phyloP scores from a whole-genome alignment of 2,797 vertebrate genomes.

The Emys orbicularis region DNA sequence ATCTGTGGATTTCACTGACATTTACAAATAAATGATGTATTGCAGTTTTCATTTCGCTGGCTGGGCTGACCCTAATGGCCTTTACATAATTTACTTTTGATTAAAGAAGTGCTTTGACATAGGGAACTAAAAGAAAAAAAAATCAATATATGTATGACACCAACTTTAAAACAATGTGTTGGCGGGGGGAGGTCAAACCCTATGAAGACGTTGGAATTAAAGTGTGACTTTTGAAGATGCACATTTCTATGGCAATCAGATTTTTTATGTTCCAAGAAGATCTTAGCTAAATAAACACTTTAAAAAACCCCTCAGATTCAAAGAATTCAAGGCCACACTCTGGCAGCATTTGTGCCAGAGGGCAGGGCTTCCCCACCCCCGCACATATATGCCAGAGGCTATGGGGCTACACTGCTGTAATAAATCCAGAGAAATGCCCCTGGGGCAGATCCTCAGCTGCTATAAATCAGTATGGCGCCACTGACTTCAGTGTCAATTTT shows the following conservation, averaged over 20 bases:
- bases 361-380: no score
- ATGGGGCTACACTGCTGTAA: neutral
- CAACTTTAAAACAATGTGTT: slow-evolving; percentile 78
- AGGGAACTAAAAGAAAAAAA: slow-evolving; percentile 59
- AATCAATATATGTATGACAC: slow-evolving; percentile 81
- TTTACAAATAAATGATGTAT: slow-evolving; percentile 86
- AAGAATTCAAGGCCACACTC: neutral
- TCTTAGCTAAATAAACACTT: neutral
- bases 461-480: neutral
- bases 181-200: neutral
- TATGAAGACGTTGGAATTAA: neutral
- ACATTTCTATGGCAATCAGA: neutral
- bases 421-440: neutral
- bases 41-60: slow-evolving; percentile 80
- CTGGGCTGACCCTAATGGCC: slow-evolving; percentile 78
- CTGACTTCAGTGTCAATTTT: neutral
- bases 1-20: slow-evolving; percentile 84
- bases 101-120: slow-evolving; percentile 84
- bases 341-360: neutral
- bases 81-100: slow-evolving; percentile 87
- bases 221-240: neutral
- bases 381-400: neutral
- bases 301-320: neutral
- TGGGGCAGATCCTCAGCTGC: neutral
- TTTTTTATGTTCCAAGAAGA: neutral